A percentile compares a stretch with the other conserved stretches of the same genome.
These are phyloP conservation scores for Pachydiplax longipennis DNA, from an alignment of 2,888 invertebrate species.

Conservation along the genomic window DNA sequence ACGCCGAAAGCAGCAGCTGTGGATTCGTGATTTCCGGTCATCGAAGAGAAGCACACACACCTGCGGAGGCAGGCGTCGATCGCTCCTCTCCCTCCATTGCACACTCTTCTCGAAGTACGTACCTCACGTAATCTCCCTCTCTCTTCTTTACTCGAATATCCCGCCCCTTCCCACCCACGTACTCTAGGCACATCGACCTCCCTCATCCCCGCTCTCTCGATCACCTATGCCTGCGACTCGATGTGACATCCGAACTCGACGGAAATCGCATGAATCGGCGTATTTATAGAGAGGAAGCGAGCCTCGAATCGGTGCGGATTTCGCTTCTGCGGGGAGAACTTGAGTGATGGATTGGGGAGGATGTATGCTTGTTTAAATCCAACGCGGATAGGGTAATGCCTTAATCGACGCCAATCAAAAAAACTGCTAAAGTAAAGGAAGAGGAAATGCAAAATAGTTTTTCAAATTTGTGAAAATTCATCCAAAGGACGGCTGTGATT, in stretches of 20 bases:
- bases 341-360: no score
- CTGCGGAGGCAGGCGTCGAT: background rate
- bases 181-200: constrained; percentile 8
- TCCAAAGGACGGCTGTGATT: no score
- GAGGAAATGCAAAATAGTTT: no score
- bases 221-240: background rate
- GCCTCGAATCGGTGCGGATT: no score
- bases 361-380: no score
- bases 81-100: background rate
- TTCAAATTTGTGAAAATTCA: no score
- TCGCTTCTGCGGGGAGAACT: no score
- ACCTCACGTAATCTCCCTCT: background rate
- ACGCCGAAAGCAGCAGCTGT: constrained; percentile 27
- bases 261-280: background rate
- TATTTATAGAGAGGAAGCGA: background rate
- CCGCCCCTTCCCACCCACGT: constrained; percentile 17
- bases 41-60: constrained; percentile 26
- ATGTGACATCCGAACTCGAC: background rate
- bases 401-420: no score
- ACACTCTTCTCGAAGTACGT: background rate
- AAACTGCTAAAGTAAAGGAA: no score
- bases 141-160: background rate
- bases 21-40: constrained; percentile 42
- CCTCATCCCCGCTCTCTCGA: background rate
- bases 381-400: no score